Base-by-base conservation (phyloP, 2,888 invertebrate genomes). In the Anagyrus pseudococci region DNA sequence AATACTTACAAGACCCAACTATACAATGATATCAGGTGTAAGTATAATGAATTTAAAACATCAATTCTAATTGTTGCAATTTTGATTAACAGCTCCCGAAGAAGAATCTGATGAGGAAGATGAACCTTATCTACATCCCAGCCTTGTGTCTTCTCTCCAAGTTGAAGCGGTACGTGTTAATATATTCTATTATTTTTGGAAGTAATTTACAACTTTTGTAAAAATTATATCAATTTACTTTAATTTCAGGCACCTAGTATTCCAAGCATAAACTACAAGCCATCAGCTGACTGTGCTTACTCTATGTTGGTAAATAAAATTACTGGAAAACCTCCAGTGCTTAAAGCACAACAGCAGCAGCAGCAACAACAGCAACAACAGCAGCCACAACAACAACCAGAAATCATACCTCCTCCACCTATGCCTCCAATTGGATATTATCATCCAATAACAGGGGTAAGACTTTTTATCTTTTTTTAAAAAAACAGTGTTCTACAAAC, bases 221-320 rank as follows among this genome's bases (percentile, higher is more conserved):
- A n/a, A 10, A 17, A 43, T n/a, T 13, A 43, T 8, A 43, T 13
- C 17, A n/a, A 8, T 43, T 17, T 19, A 8, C n/a, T 41, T 41
- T n/a, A 2, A 69, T 67, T 67, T 81, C 83, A 73, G 85, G 87
- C 78, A 81, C 89, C 79, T 79, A 85, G 81, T 67, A 85, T 88
- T 74, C 87, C 87, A 62, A 84, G 82, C 59, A 89, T 91, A 69
- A 86, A 86, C 71, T 93, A 92, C 83, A 91, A 90, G 75, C 93
- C 93, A 13, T 91, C 92, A 2, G 90, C 91, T 0, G 91, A 93
- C 84, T 94, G 94, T 81, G 89, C 93, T 64, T 96, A 95, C 81
- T 92, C 92, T 8, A 89, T 93, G 85, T 83, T 96, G 69, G 92
- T 95, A 47, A 92, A 90, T 73, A 91, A 92, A 80, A 93, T 96